Percentiles rank a stretch among this genome's conserved stretches.
Evolutionary conservation across 1,140 invertebrate species (phyloP).

Genomic region (Gonioctena quinquepunctata): DNA sequence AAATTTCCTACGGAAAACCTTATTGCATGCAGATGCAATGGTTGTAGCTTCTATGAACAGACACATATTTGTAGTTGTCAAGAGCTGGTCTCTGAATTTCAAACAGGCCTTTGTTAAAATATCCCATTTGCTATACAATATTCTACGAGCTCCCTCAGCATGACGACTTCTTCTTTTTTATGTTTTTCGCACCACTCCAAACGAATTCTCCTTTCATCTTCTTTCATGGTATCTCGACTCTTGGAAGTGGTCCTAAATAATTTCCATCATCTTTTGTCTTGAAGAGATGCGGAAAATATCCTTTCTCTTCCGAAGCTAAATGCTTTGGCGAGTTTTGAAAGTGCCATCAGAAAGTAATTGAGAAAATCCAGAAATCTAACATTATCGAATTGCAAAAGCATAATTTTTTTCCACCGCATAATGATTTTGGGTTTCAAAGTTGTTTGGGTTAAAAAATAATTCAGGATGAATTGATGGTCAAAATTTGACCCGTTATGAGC

Average conservation of each 20-base stretch:
- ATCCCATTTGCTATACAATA: constrained; percentile 28
- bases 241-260: constrained; percentile 34
- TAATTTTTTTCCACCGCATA: not conserved
- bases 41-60: constrained; percentile 21
- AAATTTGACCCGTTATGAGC: not conserved
- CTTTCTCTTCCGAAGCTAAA: constrained; percentile 30
- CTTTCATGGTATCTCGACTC: not conserved
- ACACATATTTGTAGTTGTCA: constrained; percentile 13
- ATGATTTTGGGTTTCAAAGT: not conserved
- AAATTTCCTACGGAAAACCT: constrained; percentile 29
- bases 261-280: constrained; percentile 27
- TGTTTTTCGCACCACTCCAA: constrained; percentile 23
- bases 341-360: not conserved
- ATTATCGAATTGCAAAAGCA: not conserved
- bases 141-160: constrained; percentile 30
- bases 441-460: not conserved
- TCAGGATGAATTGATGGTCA: constrained; percentile 10
- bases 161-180: constrained; percentile 26
- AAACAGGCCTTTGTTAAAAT: constrained; percentile 23
- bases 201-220: no score
- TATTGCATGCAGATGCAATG: constrained; percentile 23
- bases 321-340: constrained; percentile 11
- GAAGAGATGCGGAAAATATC: constrained; percentile 40
- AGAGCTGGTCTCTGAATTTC: constrained; percentile 18
- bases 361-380: not conserved